These are phyloP conservation scores for Lapara coniferarum DNA, from an alignment of 2,888 invertebrate genomes.

Conservation along the genomic window DNA sequence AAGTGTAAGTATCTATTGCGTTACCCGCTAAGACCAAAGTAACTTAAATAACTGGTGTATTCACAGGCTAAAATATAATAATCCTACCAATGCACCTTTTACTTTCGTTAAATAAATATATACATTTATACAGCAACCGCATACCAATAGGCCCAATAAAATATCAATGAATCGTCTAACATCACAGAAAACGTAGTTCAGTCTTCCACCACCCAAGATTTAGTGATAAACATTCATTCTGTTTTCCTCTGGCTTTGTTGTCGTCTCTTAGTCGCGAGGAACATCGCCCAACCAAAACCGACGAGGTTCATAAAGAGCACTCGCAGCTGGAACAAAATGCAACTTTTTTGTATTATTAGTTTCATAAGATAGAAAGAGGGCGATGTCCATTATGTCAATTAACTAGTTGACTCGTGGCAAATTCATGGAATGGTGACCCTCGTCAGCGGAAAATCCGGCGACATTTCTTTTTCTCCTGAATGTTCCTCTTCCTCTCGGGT, in stretches of 20 bases:
- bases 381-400: no score
- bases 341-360: not conserved
- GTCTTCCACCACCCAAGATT: conserved; percentile 44
- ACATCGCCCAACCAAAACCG: conserved; percentile 91
- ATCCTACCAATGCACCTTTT: not conserved
- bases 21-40: no score
- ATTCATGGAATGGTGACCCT: no score
- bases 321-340: conserved; percentile 85
- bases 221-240: conserved; percentile 40
- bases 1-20: no score
- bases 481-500: no score
- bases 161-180: conserved; percentile 31
- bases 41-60: no score
- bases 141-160: conserved; percentile 3
- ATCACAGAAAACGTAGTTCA: conserved; percentile 40
- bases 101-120: not conserved
- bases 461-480: no score
- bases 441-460: no score
- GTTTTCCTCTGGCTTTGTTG: conserved; percentile 71
- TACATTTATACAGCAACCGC: not conserved
- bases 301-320: conserved; percentile 90
- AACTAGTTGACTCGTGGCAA: no score
- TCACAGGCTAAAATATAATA: no score
- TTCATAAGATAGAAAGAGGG: no score
- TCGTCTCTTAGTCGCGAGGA: conserved; percentile 87